Evolutionary conservation across 2,797 vertebrate genomes (phyloP).

Genomic region (Limnodromus scolopaceus): DNA sequence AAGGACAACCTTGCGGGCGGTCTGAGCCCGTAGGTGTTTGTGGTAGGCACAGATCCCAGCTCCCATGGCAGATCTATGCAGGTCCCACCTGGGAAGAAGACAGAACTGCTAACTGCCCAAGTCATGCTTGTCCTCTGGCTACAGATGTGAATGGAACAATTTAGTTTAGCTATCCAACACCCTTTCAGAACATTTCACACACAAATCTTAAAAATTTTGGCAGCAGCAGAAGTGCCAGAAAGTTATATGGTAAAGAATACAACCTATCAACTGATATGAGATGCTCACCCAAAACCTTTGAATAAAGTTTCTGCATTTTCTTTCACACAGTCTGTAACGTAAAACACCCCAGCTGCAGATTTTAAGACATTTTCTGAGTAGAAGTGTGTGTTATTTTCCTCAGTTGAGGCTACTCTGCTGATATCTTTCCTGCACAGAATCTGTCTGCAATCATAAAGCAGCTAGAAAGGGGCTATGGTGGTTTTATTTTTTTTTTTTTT

Average conservation of each 20-base stretch:
- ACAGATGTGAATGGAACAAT: not conserved
- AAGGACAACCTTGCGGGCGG: not conserved
- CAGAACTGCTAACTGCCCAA: not conserved
- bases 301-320: not conserved
- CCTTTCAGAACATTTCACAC: not conserved
- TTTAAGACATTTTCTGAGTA: not conserved
- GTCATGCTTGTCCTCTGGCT: not conserved
- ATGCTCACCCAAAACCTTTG: not conserved
- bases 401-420: not conserved
- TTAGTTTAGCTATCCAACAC: not conserved
- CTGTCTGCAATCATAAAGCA: conserved; percentile 24
- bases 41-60: not conserved
- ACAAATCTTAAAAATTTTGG: not conserved
- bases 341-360: not conserved
- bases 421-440: not conserved
- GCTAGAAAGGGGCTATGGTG: not conserved
- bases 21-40: rapidly evolving
- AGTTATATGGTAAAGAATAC: not conserved
- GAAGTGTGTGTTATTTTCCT: not conserved
- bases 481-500: conserved; percentile 5
- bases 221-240: not conserved
- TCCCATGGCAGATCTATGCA: not conserved
- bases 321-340: not conserved
- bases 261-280: not conserved
- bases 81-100: not conserved